These are phyloP conservation scores for Myxocyprinus asiaticus DNA, from an alignment of 2,113 vertebrate species.

Conservation along the genomic window DNA sequence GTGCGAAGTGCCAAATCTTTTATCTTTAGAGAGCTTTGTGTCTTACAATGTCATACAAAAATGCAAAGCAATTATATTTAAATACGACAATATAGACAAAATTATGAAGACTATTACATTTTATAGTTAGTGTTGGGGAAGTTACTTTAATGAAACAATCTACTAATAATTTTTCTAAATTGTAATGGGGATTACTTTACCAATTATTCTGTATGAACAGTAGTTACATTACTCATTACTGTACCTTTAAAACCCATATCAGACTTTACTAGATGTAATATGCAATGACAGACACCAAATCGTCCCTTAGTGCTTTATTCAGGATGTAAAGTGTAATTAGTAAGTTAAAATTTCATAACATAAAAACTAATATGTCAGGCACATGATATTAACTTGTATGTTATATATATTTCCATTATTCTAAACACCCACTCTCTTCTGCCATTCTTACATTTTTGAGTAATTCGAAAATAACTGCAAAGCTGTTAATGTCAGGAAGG, in stretches of 20 bases:
- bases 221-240: constrained; percentile 11
- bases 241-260: constrained; percentile 10
- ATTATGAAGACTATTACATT: neutral
- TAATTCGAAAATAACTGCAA: too few relatives aligned
- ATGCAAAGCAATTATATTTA: neutral
- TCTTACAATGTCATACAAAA: neutral
- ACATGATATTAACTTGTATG: neutral
- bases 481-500: too few relatives aligned
- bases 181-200: neutral
- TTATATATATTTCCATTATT: neutral
- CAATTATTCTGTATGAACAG: constrained; percentile 14
- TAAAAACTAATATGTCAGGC: constrained; percentile 4
- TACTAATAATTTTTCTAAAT: neutral
- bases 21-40: neutral
- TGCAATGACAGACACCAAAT: constrained; percentile 5
- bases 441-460: neutral
- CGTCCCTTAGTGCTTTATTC: neutral
- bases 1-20: neutral
- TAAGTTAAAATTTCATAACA: neutral
- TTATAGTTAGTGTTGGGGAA: neutral
- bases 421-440: constrained; percentile 7
- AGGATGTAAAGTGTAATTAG: neutral
- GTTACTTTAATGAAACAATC: neutral
- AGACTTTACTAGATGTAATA: constrained; percentile 16
- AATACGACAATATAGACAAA: neutral